Conservation (phyloP, 2,797 vertebrate species). For the Tenualosa ilisha region DNA sequence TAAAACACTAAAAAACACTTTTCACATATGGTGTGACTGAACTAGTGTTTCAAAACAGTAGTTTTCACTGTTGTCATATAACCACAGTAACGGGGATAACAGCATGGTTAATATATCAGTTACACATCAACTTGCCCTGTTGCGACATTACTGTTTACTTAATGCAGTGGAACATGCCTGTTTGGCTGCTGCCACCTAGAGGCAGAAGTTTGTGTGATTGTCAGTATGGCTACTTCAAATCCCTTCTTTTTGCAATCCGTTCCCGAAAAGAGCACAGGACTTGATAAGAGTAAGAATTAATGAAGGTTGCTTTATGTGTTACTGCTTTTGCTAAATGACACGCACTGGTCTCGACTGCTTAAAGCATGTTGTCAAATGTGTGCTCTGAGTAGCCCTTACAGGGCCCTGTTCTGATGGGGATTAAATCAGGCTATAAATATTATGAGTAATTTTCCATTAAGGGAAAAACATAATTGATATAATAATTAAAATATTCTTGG, state of each 20-base stretch:
- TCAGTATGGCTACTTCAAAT: background rate
- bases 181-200: constrained; percentile 21
- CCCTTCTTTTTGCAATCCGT: no score
- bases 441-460: background rate
- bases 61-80: background rate
- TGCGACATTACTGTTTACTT: constrained; percentile 13
- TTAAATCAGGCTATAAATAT: background rate
- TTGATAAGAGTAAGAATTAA: background rate
- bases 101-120: constrained; percentile 7
- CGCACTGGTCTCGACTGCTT: background rate
- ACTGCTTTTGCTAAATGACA: background rate
- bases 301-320: background rate
- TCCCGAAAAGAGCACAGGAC: background rate
- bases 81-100: background rate
- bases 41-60: background rate
- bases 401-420: background rate
- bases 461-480: background rate
- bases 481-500: background rate
- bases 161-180: background rate
- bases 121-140: constrained; percentile 2
- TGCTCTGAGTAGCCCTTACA: background rate
- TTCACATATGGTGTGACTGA: background rate
- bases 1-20: background rate
- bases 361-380: background rate
- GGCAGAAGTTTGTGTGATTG: background rate